These are phyloP conservation scores for Oppia nitens DNA, from an alignment of 1,140 invertebrate species.

Conservation along the genomic window DNA sequence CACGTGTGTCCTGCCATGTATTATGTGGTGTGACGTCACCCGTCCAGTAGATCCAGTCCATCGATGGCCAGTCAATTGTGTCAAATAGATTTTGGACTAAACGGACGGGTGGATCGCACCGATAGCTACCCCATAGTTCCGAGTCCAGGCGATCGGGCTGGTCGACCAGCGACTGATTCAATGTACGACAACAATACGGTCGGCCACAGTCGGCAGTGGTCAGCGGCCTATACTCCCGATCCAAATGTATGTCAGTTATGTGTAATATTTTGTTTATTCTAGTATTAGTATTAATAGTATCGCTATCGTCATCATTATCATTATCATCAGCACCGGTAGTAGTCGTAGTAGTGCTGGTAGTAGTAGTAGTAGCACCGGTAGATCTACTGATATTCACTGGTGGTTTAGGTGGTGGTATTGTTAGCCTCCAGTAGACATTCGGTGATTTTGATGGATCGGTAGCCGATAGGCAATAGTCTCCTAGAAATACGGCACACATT, in stretches of 20 bases:
- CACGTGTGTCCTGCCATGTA: constrained; percentile 85
- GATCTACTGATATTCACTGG: too few species aligned
- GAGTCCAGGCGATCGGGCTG: constrained; percentile 43
- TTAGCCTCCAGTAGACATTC: too few species aligned
- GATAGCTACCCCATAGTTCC: constrained; percentile 80
- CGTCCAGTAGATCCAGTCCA: constrained; percentile 95
- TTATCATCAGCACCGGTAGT: too few species aligned
- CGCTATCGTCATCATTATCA: too few species aligned
- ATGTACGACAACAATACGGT: constrained; percentile 61
- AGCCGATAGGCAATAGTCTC: too few species aligned
- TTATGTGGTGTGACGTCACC: constrained; percentile 91
- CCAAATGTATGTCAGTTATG: constrained; percentile 79
- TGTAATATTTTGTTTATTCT: constrained; percentile 84
- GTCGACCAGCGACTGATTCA: constrained; percentile 28
- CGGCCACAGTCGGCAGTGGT: constrained; percentile 75
- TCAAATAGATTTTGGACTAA: constrained; percentile 73
- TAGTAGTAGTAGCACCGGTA: too few species aligned
- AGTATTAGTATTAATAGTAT: too few species aligned
- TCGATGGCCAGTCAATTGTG: constrained; percentile 63
- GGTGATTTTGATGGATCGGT: too few species aligned
- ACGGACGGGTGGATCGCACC: constrained; percentile 64
- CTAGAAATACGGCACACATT: too few species aligned
- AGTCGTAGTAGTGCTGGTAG: too few species aligned
- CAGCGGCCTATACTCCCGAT: constrained; percentile 76
- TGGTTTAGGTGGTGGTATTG: too few species aligned